These are phyloP conservation scores for Lagodon rhomboides DNA, from an alignment of 2,797 vertebrate species.

Conservation along the genomic window DNA sequence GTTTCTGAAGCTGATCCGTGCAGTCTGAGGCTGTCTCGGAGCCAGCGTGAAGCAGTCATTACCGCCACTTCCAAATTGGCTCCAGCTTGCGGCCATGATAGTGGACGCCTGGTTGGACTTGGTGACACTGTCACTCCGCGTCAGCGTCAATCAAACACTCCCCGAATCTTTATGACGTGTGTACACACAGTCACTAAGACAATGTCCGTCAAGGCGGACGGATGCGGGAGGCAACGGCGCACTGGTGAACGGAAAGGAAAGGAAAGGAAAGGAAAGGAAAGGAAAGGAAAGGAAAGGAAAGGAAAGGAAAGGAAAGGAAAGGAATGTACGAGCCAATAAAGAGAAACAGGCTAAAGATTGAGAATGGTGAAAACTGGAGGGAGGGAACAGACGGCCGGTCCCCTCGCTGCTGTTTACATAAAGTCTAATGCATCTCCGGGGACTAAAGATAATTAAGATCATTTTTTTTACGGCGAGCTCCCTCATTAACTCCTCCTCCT, in stretches of 20 bases:
- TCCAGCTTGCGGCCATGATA: conserved; percentile 15
- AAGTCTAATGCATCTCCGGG: conserved; percentile 36
- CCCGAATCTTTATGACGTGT: conserved; percentile 9
- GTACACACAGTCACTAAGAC: not conserved
- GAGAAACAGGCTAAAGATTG: not conserved
- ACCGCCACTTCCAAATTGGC: conserved; percentile 12
- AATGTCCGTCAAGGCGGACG: not conserved
- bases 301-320: not conserved
- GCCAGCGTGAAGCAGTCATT: not conserved
- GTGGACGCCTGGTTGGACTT: conserved; percentile 24
- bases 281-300: not conserved
- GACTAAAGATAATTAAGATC: conserved; percentile 57
- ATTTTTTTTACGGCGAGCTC: conserved; percentile 29
- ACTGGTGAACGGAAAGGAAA: not conserved
- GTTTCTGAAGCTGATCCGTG: not conserved
- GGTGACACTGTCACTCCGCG: conserved; percentile 33
- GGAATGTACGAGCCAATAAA: not conserved
- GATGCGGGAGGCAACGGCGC: conserved; percentile 8
- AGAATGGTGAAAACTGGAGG: not conserved
- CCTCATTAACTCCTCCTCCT: conserved; percentile 6
- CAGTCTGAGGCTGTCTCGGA: not conserved
- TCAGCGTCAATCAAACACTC: conserved; percentile 41
- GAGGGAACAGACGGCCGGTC: conserved; percentile 24
- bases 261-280: not conserved
- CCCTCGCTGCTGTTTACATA: conserved; percentile 42